phyloP scores from a whole-genome alignment of 2,888 invertebrate species.

The Nomada flava region DNA sequence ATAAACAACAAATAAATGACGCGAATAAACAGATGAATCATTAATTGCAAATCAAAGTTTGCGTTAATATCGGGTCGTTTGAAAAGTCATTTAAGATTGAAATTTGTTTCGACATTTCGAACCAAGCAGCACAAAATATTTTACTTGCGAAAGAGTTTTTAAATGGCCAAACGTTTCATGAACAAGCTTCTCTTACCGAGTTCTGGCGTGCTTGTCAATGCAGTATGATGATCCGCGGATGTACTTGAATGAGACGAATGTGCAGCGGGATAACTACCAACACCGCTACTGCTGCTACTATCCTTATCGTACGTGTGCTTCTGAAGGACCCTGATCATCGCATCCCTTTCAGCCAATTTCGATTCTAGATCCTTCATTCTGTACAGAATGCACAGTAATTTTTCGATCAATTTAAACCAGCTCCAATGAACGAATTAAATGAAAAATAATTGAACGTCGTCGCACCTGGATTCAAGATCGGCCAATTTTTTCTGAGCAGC shows the following conservation, averaged over 20 bases:
- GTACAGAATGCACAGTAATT: background rate
- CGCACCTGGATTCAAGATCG: slow-evolving; percentile 92
- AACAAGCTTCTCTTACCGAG: slow-evolving; percentile 72
- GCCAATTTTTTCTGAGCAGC: slow-evolving; percentile 94
- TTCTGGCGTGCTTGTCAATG: slow-evolving; percentile 80
- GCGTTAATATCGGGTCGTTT: background rate
- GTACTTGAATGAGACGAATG: slow-evolving; percentile 83
- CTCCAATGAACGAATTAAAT: background rate
- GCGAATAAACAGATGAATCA: background rate
- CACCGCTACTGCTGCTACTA: slow-evolving; percentile 85
- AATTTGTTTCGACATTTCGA: background rate
- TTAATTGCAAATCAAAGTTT: background rate
- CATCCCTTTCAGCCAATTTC: slow-evolving; percentile 94
- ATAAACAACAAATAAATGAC: slow-evolving; percentile 68
- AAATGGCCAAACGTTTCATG: background rate
- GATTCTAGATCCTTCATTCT: slow-evolving; percentile 94
- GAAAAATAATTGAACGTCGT: background rate
- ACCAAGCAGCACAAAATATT: too few species aligned
- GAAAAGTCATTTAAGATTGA: background rate
- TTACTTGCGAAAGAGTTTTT: background rate
- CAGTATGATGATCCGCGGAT: slow-evolving; percentile 81
- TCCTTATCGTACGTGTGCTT: slow-evolving; percentile 91
- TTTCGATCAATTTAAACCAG: background rate
- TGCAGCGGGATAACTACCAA: slow-evolving; percentile 85
- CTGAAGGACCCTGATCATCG: slow-evolving; percentile 95